A percentile compares a stretch with the other conserved stretches of the same genome.
Conservation (phyloP, 2,797 vertebrate species). For the Sebastes diploproa region DNA sequence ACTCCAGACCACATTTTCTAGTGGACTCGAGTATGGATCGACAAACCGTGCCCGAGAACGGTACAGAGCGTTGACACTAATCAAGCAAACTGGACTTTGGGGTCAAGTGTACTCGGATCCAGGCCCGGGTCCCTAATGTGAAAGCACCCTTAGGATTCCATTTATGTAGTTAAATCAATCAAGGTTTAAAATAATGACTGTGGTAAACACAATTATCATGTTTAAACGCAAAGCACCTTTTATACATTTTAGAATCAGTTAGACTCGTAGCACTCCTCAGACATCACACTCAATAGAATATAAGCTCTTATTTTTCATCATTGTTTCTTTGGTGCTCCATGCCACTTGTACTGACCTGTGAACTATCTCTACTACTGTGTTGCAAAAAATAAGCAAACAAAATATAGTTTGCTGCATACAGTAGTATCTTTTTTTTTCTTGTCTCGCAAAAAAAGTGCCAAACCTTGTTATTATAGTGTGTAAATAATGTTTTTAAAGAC, state of each 20-base stretch:
- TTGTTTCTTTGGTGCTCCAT: slow-evolving; percentile 71
- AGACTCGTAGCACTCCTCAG: slow-evolving; percentile 20
- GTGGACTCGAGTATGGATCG: too few species aligned
- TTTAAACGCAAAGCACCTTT: slow-evolving; percentile 14
- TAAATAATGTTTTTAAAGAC: slow-evolving; percentile 89
- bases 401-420: slow-evolving; percentile 57
- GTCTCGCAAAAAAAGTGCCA: slow-evolving; percentile 88
- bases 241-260: not conserved
- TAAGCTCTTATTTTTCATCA: not conserved
- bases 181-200: not conserved
- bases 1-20: too few species aligned
- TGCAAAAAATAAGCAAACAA: slow-evolving; percentile 70
- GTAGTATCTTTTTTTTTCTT: slow-evolving; percentile 61
- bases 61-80: too few species aligned
- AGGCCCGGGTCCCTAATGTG: too few species aligned
- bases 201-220: not conserved
- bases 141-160: not conserved
- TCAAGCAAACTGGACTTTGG: too few species aligned
- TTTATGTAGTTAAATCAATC: not conserved
- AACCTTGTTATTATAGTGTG: slow-evolving; percentile 93
- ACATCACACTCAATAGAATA: not conserved
- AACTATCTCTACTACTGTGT: slow-evolving; percentile 87
- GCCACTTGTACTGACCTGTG: slow-evolving; percentile 86
- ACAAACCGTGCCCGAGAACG: too few species aligned
- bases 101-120: too few species aligned